Evolutionary conservation across 2,888 invertebrate species (phyloP).

Genomic region (Andrena chrysosceles): DNA sequence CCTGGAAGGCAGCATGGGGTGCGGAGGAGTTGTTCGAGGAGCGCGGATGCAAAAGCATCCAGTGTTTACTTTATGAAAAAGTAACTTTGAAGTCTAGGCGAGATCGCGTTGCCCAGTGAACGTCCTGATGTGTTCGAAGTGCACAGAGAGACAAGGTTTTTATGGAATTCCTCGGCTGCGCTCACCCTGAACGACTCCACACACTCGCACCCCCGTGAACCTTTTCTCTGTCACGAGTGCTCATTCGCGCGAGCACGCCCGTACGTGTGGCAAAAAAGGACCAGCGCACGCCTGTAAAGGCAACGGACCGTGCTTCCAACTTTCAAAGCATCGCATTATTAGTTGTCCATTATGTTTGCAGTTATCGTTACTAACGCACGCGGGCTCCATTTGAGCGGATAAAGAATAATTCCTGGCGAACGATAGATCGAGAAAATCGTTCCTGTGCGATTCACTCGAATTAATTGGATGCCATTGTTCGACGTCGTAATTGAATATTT

Average conservation of each 20-base stretch:
- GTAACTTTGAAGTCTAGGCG: constrained; percentile 35
- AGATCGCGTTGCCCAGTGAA: constrained; percentile 64
- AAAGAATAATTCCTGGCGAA: constrained; percentile 30
- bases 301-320: constrained; percentile 84
- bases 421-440: neutral
- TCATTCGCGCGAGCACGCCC: constrained; percentile 35
- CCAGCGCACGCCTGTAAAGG: constrained; percentile 78
- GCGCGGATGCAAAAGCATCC: neutral
- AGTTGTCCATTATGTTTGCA: constrained; percentile 72
- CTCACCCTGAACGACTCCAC: constrained; percentile 83
- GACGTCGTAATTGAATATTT: too few relatives aligned
- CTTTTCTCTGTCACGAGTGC: constrained; percentile 38
- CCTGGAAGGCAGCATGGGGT: neutral
- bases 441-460: neutral
- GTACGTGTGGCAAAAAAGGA: constrained; percentile 50
- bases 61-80: constrained; percentile 7
- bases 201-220: constrained; percentile 63
- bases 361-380: constrained; percentile 52
- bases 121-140: constrained; percentile 60
- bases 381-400: constrained; percentile 23
- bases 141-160: constrained; percentile 66
- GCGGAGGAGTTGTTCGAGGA: neutral
- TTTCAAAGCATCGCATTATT: constrained; percentile 80
- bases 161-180: constrained; percentile 80
- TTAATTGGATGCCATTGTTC: too few relatives aligned